These are phyloP conservation scores for Amia ocellicauda DNA, from an alignment of 2,113 vertebrate genomes.

Conservation along the genomic window DNA sequence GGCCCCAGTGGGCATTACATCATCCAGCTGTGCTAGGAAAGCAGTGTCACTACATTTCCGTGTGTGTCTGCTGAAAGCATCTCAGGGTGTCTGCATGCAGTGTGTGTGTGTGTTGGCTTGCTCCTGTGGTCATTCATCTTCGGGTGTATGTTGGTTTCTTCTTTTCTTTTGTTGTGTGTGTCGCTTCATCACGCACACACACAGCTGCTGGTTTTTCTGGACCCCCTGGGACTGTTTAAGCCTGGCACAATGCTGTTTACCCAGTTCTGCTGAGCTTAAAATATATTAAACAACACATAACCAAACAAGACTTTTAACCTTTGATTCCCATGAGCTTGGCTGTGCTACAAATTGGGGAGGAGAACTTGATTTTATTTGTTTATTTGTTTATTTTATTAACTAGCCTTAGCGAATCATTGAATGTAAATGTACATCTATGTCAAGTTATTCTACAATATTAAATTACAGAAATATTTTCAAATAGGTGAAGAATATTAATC, in stretches of 20 bases:
- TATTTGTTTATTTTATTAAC: background rate
- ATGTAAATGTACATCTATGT: too few species aligned
- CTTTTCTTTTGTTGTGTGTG: too few species aligned
- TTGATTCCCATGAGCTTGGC: background rate
- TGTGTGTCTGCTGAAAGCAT: background rate
- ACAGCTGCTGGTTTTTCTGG: too few species aligned
- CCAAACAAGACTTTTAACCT: conserved; percentile 6
- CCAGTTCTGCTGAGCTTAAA: background rate
- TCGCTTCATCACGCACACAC: too few species aligned
- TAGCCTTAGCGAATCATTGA: too few species aligned
- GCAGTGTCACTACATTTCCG: background rate
- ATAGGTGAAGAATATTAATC: too few species aligned
- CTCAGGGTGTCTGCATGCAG: background rate
- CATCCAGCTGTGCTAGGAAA: conserved; percentile 18
- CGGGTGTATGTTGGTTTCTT: too few species aligned
- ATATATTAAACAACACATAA: conserved; percentile 11
- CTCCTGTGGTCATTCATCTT: too few species aligned
- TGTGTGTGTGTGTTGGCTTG: background rate
- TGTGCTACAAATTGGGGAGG: background rate
- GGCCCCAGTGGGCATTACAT: conserved; percentile 21
- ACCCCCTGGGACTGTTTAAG: background rate
- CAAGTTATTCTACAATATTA: too few species aligned
- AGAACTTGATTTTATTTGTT: too few species aligned
- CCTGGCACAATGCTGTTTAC: background rate
- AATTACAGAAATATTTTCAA: too few species aligned